Conservation (phyloP, 2,888 invertebrate species). For the Hecatera dysodea region DNA sequence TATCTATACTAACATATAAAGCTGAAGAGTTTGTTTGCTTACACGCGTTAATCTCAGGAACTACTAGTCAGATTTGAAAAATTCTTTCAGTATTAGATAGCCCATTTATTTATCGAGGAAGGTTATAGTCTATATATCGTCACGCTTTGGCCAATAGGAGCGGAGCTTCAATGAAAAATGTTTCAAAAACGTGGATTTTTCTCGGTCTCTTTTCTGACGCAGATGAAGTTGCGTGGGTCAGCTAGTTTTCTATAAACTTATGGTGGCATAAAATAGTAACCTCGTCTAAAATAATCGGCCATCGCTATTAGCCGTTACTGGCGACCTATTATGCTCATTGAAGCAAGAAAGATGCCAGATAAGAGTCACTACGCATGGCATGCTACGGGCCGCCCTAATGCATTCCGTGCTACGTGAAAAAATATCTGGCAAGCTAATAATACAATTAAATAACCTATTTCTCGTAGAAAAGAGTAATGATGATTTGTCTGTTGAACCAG, state of each 20-base stretch:
- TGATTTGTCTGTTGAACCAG: constrained; percentile 2
- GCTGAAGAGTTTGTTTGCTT: too few relatives aligned
- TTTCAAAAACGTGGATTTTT: too few relatives aligned
- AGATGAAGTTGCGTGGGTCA: too few relatives aligned
- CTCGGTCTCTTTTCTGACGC: too few relatives aligned
- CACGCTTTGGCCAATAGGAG: too few relatives aligned
- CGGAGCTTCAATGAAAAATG: too few relatives aligned
- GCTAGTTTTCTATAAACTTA: neutral
- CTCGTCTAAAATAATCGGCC: constrained; percentile 2
- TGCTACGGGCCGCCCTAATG: neutral
- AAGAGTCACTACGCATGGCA: constrained; percentile 25
- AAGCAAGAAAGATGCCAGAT: constrained; percentile 42
- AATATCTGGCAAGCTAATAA: neutral
- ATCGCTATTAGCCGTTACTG: constrained; percentile 12
- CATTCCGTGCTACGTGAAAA: neutral
- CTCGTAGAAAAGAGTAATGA: neutral
- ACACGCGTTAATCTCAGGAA: too few relatives aligned
- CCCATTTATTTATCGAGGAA: too few relatives aligned
- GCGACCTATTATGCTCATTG: constrained; percentile 38
- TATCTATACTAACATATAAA: too few relatives aligned
- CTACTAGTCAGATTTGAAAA: too few relatives aligned
- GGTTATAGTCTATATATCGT: too few relatives aligned
- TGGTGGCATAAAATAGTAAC: neutral
- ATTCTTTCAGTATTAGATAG: too few relatives aligned
- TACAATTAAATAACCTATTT: constrained; percentile 2